Evolutionary conservation across 2,113 vertebrate species (phyloP), one percentile per base, ranked within the genome.

Genomic region (Antechinus flavipes): DNA sequence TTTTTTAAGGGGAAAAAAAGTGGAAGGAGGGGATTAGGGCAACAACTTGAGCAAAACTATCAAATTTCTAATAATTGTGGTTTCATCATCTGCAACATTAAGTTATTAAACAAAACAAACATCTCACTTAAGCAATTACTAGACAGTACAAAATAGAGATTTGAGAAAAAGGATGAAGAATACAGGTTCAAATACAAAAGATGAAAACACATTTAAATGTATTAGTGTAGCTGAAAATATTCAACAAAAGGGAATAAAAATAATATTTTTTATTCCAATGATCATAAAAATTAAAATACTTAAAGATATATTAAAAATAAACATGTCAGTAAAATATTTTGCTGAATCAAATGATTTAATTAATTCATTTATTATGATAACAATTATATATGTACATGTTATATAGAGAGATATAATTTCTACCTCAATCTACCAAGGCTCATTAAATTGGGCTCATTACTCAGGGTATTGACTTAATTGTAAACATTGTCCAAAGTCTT

Each of bases 311-410:
- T 93, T 92, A 93, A 89, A 19, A 96, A 94, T 58, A 47, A 30
- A 89, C 12, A 5, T 90, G 91, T 3, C 61, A 95, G 24, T 95
- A 61, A 95, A 58, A 91, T 0, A 11, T 95, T 16, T 19, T 95
- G 55, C 24, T 94, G 23, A 95, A 96, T 8, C 24, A 96, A 95
- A 97, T 26, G 6, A 91, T 42, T 89, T 96, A 56, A 90, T 89
- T 68, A 96, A 96, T 5, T 92, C 49, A 76, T 93, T 93, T 95
- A 49, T 58, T 95, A 61, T 35, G 95, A 89, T 92, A 24, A 89
- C n/a, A 35, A 68, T 68, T 68, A 30, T 30, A 61, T 30, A 61
- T 30, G 58, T 61, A 68, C 3, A 11, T 35, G 12, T 68, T 61
- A 61, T 11, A 61, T 61, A 61, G 30, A 27, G 68, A 54, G 22